These are phyloP conservation scores for Vanacampus margaritifer DNA, from an alignment of 2,113 vertebrate species.

Conservation along the genomic window DNA sequence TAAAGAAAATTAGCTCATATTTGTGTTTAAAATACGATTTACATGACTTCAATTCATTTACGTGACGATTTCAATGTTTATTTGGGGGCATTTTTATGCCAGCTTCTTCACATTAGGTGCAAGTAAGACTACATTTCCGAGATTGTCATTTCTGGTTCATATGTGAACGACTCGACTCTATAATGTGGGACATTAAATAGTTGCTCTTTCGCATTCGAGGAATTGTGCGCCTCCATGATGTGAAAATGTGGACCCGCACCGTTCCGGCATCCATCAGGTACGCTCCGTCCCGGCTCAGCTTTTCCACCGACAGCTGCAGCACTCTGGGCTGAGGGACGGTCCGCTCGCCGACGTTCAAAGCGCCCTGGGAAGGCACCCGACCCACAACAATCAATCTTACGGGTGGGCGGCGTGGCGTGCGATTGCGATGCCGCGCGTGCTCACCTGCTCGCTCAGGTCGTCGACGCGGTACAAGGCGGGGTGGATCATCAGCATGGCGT, in stretches of 20 bases:
- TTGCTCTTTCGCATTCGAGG: too few relatives aligned
- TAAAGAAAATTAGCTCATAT: too few relatives aligned
- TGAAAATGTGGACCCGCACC: slow-evolving; percentile 64
- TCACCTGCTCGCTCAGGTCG: slow-evolving; percentile 88
- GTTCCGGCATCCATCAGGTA: slow-evolving; percentile 93
- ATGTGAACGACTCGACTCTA: too few relatives aligned
- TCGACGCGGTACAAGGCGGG: slow-evolving; percentile 88
- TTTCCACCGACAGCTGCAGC: slow-evolving; percentile 92
- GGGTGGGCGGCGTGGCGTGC: background rate
- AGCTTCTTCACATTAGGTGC: too few relatives aligned
- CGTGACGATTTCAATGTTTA: too few relatives aligned
- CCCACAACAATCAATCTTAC: background rate
- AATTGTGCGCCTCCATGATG: too few relatives aligned
- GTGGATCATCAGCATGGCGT: slow-evolving; percentile 89
- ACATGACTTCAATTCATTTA: too few relatives aligned
- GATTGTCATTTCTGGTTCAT: too few relatives aligned
- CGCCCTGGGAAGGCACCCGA: slow-evolving; percentile 71
- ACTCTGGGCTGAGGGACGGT: slow-evolving; percentile 88
- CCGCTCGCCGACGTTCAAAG: slow-evolving; percentile 84
- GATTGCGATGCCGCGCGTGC: background rate
- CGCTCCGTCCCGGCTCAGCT: slow-evolving; percentile 85
- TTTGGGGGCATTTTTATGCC: too few relatives aligned
- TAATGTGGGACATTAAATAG: too few relatives aligned
- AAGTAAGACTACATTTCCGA: too few relatives aligned
- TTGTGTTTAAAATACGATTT: too few relatives aligned